These are phyloP conservation scores for Nomada hirtipes DNA, from an alignment of 2,888 invertebrate genomes.

Conservation along the genomic window DNA sequence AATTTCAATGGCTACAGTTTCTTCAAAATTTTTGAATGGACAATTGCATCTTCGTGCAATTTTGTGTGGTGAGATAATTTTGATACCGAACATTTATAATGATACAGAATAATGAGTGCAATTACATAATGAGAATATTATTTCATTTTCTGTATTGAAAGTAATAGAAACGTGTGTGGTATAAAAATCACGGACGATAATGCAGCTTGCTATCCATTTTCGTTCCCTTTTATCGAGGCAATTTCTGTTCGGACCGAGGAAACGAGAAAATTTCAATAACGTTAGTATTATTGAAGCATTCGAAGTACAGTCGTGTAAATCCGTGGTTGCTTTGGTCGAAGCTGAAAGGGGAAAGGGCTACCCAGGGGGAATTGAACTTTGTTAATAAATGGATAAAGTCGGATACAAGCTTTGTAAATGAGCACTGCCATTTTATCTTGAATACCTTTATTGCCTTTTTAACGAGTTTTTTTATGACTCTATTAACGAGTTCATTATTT, in stretches of 20 bases:
- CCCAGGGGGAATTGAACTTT: conserved; percentile 22
- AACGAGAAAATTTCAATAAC: conserved; percentile 31
- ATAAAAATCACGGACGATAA: background rate
- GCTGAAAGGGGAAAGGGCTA: background rate
- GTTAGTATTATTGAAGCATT: conserved; percentile 20
- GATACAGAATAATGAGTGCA: too few species aligned
- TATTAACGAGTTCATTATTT: background rate
- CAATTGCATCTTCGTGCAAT: too few species aligned
- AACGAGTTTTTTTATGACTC: background rate
- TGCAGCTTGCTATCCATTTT: background rate
- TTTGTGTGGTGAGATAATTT: too few species aligned
- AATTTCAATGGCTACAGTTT: too few species aligned
- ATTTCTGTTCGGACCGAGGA: background rate
- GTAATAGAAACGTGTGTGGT: background rate
- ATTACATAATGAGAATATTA: too few species aligned
- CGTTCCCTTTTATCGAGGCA: background rate
- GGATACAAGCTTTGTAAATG: background rate
- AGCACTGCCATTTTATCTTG: background rate
- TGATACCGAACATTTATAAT: too few species aligned
- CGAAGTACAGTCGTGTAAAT: conserved; percentile 14
- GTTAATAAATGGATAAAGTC: conserved; percentile 22
- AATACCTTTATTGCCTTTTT: background rate
- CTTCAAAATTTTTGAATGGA: too few species aligned
- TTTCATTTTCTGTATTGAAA: background rate
- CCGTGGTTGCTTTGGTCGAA: conserved; percentile 19